Evolutionary conservation across 2,888 invertebrate genomes (phyloP).

Genomic region (Erannis defoliaria): DNA sequence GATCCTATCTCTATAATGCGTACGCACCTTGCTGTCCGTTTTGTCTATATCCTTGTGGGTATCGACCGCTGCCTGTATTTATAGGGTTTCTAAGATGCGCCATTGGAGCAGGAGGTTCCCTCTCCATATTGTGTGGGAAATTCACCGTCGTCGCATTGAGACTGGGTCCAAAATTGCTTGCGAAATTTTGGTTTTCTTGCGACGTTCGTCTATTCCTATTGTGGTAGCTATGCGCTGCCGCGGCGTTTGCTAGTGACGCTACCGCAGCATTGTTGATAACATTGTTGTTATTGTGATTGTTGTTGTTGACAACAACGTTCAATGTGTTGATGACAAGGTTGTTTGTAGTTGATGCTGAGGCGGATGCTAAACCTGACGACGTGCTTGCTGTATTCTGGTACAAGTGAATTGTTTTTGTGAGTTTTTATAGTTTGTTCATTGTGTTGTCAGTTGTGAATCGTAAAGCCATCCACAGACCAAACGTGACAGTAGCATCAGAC

Average conservation of each 20-base stretch:
- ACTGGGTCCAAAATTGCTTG: conserved; percentile 79
- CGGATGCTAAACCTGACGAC: conserved; percentile 64
- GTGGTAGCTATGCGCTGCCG: conserved; percentile 82
- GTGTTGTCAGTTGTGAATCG: conserved; percentile 25
- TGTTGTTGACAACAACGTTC: conserved; percentile 84
- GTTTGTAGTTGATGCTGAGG: conserved; percentile 83
- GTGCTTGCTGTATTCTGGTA: conserved; percentile 80
- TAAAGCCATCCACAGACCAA: neutral
- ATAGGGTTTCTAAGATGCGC: conserved; percentile 78
- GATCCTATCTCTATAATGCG: conserved; percentile 48
- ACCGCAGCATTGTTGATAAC: conserved; percentile 84
- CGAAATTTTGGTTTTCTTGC: conserved; percentile 79
- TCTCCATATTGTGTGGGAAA: conserved; percentile 76
- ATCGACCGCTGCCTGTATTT: conserved; percentile 79
- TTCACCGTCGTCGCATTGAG: conserved; percentile 77
- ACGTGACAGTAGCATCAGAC: too few species aligned
- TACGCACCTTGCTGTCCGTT: conserved; percentile 84
- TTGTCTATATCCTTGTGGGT: conserved; percentile 79
- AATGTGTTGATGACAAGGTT: conserved; percentile 83
- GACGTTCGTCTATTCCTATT: conserved; percentile 80
- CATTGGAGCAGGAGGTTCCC: conserved; percentile 80
- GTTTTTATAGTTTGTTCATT: conserved; percentile 23
- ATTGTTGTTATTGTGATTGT: conserved; percentile 84
- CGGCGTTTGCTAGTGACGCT: conserved; percentile 81
- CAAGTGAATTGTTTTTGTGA: conserved; percentile 48